phyloP scores from a whole-genome alignment of 2,113 vertebrate genomes.

The Eidolon helvum region DNA sequence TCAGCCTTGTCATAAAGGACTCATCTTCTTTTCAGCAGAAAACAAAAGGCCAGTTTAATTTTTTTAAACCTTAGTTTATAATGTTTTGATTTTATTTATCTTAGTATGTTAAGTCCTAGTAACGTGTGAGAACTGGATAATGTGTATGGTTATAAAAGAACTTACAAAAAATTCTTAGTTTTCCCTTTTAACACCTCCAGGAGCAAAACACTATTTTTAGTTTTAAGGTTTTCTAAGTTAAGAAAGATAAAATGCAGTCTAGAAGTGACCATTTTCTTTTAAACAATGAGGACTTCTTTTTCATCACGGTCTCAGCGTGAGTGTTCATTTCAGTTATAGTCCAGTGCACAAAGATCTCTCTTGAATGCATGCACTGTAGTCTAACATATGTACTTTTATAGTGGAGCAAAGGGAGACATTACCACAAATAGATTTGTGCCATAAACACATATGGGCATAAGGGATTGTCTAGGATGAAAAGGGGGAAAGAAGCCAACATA shows the following conservation, averaged over 20 bases:
- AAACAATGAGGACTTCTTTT: conserved; percentile 40
- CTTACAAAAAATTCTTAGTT: conserved; percentile 31
- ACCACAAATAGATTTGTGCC: conserved; percentile 50
- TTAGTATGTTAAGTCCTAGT: conserved; percentile 27
- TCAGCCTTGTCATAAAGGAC: neutral
- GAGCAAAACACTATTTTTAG: conserved; percentile 39
- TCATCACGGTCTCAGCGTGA: conserved; percentile 39
- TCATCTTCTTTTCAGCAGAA: neutral
- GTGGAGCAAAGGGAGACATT: conserved; percentile 67
- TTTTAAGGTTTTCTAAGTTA: conserved; percentile 50
- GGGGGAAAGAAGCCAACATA: conserved; percentile 1
- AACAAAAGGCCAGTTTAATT: neutral
- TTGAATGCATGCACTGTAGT: conserved; percentile 6
- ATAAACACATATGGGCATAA: conserved; percentile 50
- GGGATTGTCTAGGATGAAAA: conserved; percentile 38
- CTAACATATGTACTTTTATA: conserved; percentile 54
- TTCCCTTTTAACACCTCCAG: conserved; percentile 1
- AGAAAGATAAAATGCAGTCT: conserved; percentile 43
- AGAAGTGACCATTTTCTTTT: conserved; percentile 46
- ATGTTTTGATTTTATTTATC: conserved; percentile 39
- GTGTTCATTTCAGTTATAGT: conserved; percentile 55
- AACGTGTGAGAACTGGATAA: conserved; percentile 24
- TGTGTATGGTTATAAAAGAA: conserved; percentile 38
- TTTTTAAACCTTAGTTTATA: conserved; percentile 52
- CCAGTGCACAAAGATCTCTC: neutral